Conservation (phyloP, 1,140 invertebrate genomes). For the Zaprionus gabonicus region DNA sequence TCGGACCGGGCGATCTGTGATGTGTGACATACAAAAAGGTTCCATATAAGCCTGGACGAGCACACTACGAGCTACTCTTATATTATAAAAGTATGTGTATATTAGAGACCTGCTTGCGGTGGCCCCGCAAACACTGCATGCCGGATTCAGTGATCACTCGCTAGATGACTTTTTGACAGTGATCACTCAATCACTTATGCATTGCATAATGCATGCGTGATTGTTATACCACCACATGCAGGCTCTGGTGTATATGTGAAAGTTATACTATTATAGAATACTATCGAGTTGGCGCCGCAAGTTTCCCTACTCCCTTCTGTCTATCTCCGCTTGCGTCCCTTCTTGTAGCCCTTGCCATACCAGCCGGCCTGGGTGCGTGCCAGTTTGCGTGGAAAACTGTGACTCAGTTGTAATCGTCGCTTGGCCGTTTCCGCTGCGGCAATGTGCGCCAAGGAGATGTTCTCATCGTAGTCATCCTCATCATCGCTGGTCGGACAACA, state of each 20-base stretch:
- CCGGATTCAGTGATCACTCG: too few relatives aligned
- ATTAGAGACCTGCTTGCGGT: too few relatives aligned
- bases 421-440: slow-evolving; percentile 78
- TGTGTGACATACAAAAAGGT: not conserved
- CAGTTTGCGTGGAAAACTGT: slow-evolving; percentile 75
- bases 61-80: slow-evolving; percentile 1
- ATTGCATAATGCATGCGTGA: too few relatives aligned
- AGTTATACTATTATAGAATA: slow-evolving; percentile 32
- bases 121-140: too few relatives aligned
- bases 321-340: slow-evolving; percentile 83
- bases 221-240: too few relatives aligned
- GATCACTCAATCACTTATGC: too few relatives aligned
- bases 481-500: slow-evolving; percentile 86
- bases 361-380: slow-evolving; percentile 86
- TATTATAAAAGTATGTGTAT: too few relatives aligned
- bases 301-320: not conserved
- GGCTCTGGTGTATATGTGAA: not conserved
- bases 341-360: slow-evolving; percentile 87
- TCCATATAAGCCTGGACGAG: slow-evolving; percentile 1
- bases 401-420: slow-evolving; percentile 78
- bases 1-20: not conserved
- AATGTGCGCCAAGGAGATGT: slow-evolving; percentile 83
- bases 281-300: slow-evolving; percentile 41
- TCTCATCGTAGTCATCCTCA: slow-evolving; percentile 83
- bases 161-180: too few relatives aligned